Conservation (phyloP, 2,113 vertebrate genomes). For the Protobothrops mucrosquamatus region DNA sequence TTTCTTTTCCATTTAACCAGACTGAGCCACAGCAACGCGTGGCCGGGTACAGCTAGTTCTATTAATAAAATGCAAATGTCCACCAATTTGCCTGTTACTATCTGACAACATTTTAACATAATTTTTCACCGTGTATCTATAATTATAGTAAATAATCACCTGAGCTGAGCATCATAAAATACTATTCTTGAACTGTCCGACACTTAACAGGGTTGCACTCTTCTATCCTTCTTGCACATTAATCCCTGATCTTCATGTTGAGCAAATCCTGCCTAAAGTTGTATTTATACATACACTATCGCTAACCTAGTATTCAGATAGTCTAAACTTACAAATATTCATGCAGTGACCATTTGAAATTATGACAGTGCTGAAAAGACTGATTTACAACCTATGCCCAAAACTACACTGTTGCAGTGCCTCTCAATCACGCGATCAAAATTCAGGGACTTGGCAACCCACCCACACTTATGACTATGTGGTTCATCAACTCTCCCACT, state of each 20-base stretch:
- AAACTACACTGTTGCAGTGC: background rate
- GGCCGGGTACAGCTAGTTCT: no score
- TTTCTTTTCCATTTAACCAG: no score
- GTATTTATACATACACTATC: background rate
- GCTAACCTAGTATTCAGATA: background rate
- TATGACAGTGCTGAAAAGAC: background rate
- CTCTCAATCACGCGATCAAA: background rate
- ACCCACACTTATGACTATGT: background rate
- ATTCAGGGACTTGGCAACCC: background rate
- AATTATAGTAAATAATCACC: background rate
- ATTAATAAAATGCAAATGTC: background rate
- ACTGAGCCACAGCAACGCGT: no score
- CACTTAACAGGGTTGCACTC: background rate
- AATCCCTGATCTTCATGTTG: background rate
- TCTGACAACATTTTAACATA: background rate
- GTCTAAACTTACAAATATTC: background rate
- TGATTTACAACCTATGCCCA: background rate
- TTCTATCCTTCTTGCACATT: background rate
- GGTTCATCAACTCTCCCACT: background rate
- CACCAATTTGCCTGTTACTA: background rate
- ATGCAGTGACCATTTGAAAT: background rate
- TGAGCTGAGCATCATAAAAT: background rate
- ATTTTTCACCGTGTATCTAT: background rate
- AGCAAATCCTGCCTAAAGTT: background rate
- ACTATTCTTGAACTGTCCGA: background rate